phyloP scores from a whole-genome alignment of 1,140 invertebrate genomes.

The Tachypleus tridentatus region DNA sequence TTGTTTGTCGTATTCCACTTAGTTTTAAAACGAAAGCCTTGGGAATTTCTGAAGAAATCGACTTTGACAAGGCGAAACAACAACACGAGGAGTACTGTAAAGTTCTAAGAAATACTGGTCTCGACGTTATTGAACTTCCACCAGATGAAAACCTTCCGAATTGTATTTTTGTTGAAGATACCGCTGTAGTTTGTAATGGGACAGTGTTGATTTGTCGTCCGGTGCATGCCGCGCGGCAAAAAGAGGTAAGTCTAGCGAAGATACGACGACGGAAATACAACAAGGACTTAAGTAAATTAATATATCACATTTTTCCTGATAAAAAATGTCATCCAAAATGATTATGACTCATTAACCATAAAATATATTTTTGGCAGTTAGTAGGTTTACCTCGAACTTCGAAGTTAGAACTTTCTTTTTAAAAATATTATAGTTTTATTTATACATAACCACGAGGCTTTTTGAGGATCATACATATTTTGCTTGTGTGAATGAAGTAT shows the following conservation, averaged over 20 bases:
- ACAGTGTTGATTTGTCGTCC: constrained; percentile 75
- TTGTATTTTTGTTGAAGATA: constrained; percentile 74
- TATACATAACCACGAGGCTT: too few species aligned
- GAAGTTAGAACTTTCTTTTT: too few species aligned
- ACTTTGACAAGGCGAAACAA: constrained; percentile 57
- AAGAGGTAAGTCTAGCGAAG: constrained; percentile 47
- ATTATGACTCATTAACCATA: too few species aligned
- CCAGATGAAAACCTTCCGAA: constrained; percentile 69
- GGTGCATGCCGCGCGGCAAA: constrained; percentile 46
- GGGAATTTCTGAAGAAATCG: constrained; percentile 42
- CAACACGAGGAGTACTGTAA: constrained; percentile 69
- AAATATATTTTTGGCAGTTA: too few species aligned
- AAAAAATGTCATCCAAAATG: too few species aligned
- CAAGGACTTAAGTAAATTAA: too few species aligned
- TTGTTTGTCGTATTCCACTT: constrained; percentile 63
- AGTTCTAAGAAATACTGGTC: constrained; percentile 62
- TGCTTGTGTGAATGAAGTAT: too few species aligned
- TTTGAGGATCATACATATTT: too few species aligned
- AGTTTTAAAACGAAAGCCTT: constrained; percentile 42
- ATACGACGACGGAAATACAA: too few species aligned
- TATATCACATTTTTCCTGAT: too few species aligned
- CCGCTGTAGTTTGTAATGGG: constrained; percentile 80
- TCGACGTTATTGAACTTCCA: constrained; percentile 84
- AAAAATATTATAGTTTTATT: too few species aligned
- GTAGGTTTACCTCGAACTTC: too few species aligned